phyloP scores from a whole-genome alignment of 2,113 vertebrate species.

The Centropristis striata region DNA sequence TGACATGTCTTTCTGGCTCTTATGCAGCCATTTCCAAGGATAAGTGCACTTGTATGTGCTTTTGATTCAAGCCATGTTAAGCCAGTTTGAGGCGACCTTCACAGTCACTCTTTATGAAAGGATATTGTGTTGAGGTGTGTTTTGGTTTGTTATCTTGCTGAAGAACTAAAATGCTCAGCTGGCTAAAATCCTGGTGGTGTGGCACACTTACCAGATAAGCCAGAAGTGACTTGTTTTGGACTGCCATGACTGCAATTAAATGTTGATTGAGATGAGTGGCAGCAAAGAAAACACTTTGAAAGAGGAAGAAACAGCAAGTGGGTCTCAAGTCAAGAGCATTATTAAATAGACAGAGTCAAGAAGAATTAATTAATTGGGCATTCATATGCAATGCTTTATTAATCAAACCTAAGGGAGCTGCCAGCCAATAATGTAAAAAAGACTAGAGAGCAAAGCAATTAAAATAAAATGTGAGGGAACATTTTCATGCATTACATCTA shows the following conservation, averaged over 20 bases:
- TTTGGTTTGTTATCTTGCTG: not conserved
- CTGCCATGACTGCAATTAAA: no score
- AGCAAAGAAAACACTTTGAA: not conserved
- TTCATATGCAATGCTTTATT: not conserved
- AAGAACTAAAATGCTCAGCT: constrained; percentile 1
- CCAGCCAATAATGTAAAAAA: not conserved
- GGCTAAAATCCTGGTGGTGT: not conserved
- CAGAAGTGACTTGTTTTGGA: not conserved
- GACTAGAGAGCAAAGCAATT: not conserved
- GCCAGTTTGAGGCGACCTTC: not conserved
- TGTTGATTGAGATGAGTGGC: not conserved
- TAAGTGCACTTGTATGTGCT: not conserved
- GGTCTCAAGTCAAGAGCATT: not conserved
- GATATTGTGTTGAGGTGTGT: not conserved
- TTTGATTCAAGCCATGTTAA: not conserved
- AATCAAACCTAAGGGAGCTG: not conserved
- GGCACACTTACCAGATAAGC: not conserved
- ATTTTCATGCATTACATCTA: not conserved
- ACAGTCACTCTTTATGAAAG: not conserved
- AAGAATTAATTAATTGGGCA: not conserved
- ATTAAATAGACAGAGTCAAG: not conserved
- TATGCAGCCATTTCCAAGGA: not conserved
- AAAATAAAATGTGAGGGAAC: not conserved
- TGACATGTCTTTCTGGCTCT: not conserved
- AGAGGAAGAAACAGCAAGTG: not conserved